These are phyloP conservation scores for Agrotis puta DNA, from an alignment of 2,888 invertebrate species.

Conservation along the genomic window DNA sequence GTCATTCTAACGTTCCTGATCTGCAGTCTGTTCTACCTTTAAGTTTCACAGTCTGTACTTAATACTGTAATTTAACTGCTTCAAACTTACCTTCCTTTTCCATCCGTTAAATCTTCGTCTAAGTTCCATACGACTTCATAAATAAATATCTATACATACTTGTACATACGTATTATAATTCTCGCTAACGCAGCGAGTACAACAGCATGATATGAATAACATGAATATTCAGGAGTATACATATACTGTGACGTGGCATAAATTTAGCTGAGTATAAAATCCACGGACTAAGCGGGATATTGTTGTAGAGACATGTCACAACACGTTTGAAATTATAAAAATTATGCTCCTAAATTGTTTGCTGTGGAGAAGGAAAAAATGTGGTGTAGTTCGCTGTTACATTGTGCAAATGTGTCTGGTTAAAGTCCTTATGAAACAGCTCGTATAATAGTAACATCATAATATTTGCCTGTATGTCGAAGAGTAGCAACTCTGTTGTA, in stretches of 20 bases:
- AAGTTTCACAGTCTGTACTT: background rate
- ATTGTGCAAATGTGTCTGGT: constrained; percentile 5
- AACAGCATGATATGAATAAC: constrained; percentile 70
- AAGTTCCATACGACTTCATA: constrained; percentile 63
- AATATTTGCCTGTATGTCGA: background rate
- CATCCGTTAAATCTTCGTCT: constrained; percentile 48
- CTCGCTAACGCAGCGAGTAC: constrained; percentile 60
- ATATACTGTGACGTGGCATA: constrained; percentile 81
- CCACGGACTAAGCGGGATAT: constrained; percentile 64
- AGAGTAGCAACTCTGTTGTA: background rate
- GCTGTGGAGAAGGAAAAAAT: constrained; percentile 24
- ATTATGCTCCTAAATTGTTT: constrained; percentile 57
- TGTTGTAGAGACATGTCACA: constrained; percentile 61
- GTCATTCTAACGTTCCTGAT: background rate
- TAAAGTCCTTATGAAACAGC: background rate
- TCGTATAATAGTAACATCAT: background rate
- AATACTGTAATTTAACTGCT: constrained; percentile 18
- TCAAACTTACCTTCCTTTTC: constrained; percentile 22
- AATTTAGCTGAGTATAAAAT: constrained; percentile 73
- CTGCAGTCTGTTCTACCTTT: background rate
- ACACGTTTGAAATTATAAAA: constrained; percentile 61
- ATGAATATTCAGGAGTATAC: constrained; percentile 81
- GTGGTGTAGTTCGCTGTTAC: constrained; percentile 17
- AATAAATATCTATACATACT: constrained; percentile 58
- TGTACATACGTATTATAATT: constrained; percentile 59